Evolutionary conservation across 2,113 vertebrate genomes (phyloP), one percentile per base, ranked within the genome.

Genomic region (Chaetodon trifascialis): DNA sequence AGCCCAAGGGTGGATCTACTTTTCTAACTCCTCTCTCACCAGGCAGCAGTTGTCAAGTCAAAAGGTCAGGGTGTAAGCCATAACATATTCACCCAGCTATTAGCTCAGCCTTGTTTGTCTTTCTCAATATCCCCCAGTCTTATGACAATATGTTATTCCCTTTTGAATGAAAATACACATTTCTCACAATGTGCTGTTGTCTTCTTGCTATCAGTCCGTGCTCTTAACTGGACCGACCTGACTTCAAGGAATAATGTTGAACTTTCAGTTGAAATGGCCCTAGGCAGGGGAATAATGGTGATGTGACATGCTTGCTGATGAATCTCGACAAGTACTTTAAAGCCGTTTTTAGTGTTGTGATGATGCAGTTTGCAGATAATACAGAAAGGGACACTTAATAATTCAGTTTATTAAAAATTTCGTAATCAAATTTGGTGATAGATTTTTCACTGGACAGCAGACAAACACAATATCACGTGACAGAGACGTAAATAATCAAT

Each of bases 101-200:
- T 70, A 63, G 66, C 56, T 54, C 77, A 85, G 46, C 10, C 36
- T 11, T 30, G 11, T 68, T 71, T 67, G 54, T 89, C 62, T 74
- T 88, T 84, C 85, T 83, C 83, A 78, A 85, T 34, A 73, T 79
- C 65, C 76, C 52, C 15, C 47, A 7, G 60, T 78, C 60, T 79
- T 62, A 59, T 76, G 64, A 56, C 44, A 85, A 69, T 60, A 69
- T 54, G 34, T 55, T 78, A 65, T 75, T 73, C 46, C 54, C 30
- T 76, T 58, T 74, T 49, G 15, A 75, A 85, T 73, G 6, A 58
- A 67, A 51, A 74, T 36, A 34, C 8, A 56, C 7, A 47, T 34
- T 36, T 76, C n/a, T 42, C 38, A 69, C 14, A 7, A 8, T 59
- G 9, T 42, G 8, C 17, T 71, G 12, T 34, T 4, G 56, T 52